Base-by-base conservation (phyloP, 1,140 invertebrate species). In the Contarinia nasturtii region DNA sequence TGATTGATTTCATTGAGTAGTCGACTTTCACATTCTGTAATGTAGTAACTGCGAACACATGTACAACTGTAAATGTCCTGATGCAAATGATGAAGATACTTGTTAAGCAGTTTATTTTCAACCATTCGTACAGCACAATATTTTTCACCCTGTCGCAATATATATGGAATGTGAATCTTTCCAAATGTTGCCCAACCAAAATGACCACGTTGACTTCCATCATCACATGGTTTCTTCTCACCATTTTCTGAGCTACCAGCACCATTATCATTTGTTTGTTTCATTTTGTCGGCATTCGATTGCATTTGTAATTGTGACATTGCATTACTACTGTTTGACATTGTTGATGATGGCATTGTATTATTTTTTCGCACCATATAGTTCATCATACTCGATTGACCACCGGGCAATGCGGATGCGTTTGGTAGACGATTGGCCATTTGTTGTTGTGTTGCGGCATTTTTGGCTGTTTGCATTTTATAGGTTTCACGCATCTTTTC, bases 1-100 rank as follows among this genome's bases (percentile, higher is more conserved):
- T 75, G 68, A 67, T 95, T 97, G 50, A 96, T 93, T 64, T 95
- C 90, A 60, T 90, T 92, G 20, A 95, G 73, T 14, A 95, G 69
- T 50, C 84, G 79, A 42, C 86, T 81, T 68, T 96, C 91, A 2
- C 79, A 76, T 51, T 88, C 83, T 7, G 88, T 94, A 48, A 94
- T 90, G 61, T 86, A 94, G 63, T 91, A 91, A 67, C 87, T 91
- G 48, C 85, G 75, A 46, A 96, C 87, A 61, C 83, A 86, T 1
- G 86, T 89, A 62, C 86, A 91, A 47, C 68, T 75, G 62, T 86
- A 86, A 51, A 90, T 81, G 55, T 88, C 85, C 44, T 80, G 76
- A 63, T 86, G 80, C 33, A 89, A 66, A 55, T 79, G 82, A 57
- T 75, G 80, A 52, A 87, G 70, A 70, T 82, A 86, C 71, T 81